Percentiles rank a stretch among this genome's conserved stretches.
Conservation (phyloP, 2,113 vertebrate genomes). For the Cyanistes caeruleus region DNA sequence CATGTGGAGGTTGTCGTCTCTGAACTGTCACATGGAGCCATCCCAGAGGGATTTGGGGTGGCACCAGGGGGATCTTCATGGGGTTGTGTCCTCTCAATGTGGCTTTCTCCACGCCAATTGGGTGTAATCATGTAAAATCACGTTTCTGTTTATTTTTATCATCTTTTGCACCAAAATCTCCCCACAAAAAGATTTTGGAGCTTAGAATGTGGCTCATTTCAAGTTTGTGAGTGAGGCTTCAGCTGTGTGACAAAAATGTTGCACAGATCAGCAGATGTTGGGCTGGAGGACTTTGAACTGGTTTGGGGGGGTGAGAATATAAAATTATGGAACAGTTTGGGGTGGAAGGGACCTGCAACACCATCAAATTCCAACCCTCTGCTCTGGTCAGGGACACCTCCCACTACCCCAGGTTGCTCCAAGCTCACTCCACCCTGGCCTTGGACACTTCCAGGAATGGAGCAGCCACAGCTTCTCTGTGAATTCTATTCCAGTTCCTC, state of each 20-base stretch:
- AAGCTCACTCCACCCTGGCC: fast-evolving
- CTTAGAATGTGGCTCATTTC: not conserved
- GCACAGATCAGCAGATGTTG: not conserved
- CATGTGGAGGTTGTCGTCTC: not conserved
- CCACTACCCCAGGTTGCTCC: fast-evolving
- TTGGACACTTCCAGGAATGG: not conserved
- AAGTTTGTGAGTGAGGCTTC: not conserved
- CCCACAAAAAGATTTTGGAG: not conserved
- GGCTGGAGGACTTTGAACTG: not conserved
- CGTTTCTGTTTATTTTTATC: not conserved
- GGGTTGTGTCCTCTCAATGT: not conserved
- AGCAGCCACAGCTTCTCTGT: not conserved
- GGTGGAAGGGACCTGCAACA: not conserved
- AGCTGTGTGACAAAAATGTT: not conserved
- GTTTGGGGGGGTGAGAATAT: not conserved
- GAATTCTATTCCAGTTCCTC: not conserved
- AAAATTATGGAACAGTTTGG: not conserved
- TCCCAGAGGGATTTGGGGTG: not conserved
- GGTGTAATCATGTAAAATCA: not conserved
- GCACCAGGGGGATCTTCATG: fast-evolving
- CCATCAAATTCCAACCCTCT: not conserved
- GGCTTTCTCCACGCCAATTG: fast-evolving
- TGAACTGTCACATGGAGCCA: fast-evolving
- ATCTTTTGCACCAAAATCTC: not conserved
- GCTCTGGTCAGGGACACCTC: not conserved